phyloP scores from a whole-genome alignment of 2,888 invertebrate species.

The Drosophila recens region DNA sequence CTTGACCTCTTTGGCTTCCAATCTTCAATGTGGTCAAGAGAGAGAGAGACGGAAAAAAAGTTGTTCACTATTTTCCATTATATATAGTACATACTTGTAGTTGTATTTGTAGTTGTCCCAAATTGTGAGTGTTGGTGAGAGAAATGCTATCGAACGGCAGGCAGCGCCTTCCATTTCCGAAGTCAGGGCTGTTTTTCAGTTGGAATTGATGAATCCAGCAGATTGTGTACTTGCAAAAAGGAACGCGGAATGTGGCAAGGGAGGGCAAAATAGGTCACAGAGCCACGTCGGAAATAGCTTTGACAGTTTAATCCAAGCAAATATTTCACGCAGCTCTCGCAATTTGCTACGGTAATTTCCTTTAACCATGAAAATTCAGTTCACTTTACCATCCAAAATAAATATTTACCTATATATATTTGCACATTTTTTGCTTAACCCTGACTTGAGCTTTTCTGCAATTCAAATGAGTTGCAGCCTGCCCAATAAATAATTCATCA shows the following conservation, averaged over 20 bases:
- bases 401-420: constrained; percentile 30
- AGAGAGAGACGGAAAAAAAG: background rate
- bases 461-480: constrained; percentile 37
- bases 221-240: constrained; percentile 35
- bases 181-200: constrained; percentile 61
- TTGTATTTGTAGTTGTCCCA: background rate
- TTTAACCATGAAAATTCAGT: constrained; percentile 28
- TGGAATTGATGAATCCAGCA: constrained; percentile 65
- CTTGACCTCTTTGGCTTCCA: constrained; percentile 47
- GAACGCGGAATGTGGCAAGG: background rate
- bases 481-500: constrained; percentile 55
- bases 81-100: background rate
- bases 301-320: constrained; percentile 67
- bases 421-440: background rate
- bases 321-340: constrained; percentile 41
- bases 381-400: constrained; percentile 6
- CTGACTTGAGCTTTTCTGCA: constrained; percentile 24
- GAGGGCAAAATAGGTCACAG: constrained; percentile 49
- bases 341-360: constrained; percentile 65
- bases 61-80: constrained; percentile 37
- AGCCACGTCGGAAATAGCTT: constrained; percentile 68
- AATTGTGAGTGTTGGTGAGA: background rate
- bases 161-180: constrained; percentile 62
- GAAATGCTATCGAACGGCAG: constrained; percentile 32
- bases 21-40: constrained; percentile 6